phyloP scores from a whole-genome alignment of 1,140 invertebrate genomes.

The Drosophila pseudoobscura region DNA sequence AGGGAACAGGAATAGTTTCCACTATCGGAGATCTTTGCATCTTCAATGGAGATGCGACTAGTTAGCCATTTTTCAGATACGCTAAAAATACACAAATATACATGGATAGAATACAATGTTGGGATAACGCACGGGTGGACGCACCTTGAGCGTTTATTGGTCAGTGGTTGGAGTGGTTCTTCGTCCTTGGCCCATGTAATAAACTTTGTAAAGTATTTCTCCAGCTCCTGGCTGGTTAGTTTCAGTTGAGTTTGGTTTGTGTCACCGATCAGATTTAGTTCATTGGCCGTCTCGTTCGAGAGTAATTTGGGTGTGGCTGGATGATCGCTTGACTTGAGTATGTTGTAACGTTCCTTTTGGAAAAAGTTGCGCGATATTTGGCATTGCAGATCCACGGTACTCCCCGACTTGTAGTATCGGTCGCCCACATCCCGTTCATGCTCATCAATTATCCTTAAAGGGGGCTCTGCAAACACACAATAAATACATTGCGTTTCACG shows the following conservation, averaged over 20 bases:
- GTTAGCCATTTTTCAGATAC: slow-evolving; percentile 79
- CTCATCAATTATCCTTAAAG: slow-evolving; percentile 88
- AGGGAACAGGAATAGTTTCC: slow-evolving; percentile 83
- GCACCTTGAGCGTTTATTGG: slow-evolving; percentile 72
- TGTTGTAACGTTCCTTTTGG: slow-evolving; percentile 64
- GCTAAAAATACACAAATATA: slow-evolving; percentile 27
- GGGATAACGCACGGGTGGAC: background rate
- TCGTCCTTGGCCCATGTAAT: slow-evolving; percentile 83
- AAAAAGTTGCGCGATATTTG: slow-evolving; percentile 83
- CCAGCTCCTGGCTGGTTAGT: slow-evolving; percentile 79
- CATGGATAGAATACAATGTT: no score
- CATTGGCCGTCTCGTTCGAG: slow-evolving; percentile 49
- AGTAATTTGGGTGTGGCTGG: slow-evolving; percentile 2
- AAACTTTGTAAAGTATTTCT: slow-evolving; percentile 82
- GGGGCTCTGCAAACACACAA: slow-evolving; percentile 84
- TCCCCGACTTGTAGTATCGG: slow-evolving; percentile 89
- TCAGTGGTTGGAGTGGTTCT: slow-evolving; percentile 53
- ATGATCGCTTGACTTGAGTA: slow-evolving; percentile 61
- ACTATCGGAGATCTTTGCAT: slow-evolving; percentile 82
- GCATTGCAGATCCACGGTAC: slow-evolving; percentile 89
- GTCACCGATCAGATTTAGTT: slow-evolving; percentile 70
- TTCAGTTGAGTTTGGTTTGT: slow-evolving; percentile 70
- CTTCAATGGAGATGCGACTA: slow-evolving; percentile 77
- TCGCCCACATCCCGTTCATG: slow-evolving; percentile 87
- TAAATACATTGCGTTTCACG: background rate